Evolutionary conservation across 2,797 vertebrate species (phyloP).

Genomic region (Tangara arthus): DNA sequence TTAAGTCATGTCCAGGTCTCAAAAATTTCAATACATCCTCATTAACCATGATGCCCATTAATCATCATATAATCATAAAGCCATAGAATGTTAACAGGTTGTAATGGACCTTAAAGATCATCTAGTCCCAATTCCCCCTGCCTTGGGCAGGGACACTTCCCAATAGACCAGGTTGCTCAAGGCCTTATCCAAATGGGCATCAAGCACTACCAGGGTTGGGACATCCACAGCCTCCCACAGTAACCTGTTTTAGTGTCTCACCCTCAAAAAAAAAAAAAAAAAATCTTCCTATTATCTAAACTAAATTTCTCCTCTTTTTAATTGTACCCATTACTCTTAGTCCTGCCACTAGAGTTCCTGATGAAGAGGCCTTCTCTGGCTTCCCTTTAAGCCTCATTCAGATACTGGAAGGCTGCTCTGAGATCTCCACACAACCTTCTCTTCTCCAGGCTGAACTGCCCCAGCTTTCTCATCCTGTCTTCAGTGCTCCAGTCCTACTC

Average conservation of each 20-base stretch:
- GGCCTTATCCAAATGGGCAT: background rate
- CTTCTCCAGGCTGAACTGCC: background rate
- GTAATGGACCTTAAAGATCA: background rate
- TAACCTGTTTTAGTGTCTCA: background rate
- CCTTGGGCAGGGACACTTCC: background rate
- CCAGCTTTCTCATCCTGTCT: background rate
- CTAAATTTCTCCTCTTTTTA: background rate
- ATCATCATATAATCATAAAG: background rate
- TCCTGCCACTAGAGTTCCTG: background rate
- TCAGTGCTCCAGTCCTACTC: background rate
- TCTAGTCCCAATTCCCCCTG: background rate
- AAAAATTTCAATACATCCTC: background rate
- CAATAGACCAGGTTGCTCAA: background rate
- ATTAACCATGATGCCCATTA: background rate
- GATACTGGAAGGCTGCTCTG: background rate
- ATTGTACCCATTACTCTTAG: background rate
- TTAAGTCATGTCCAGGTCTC: background rate
- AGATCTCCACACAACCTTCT: background rate
- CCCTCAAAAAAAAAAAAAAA: background rate
- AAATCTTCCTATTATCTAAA: background rate
- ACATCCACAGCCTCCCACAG: background rate
- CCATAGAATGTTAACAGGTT: background rate
- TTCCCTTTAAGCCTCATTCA: background rate
- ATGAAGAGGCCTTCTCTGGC: background rate
- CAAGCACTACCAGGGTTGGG: rapidly evolving